These are phyloP conservation scores for Conus ventricosus DNA, from an alignment of 1,140 invertebrate genomes.

Conservation along the genomic window DNA sequence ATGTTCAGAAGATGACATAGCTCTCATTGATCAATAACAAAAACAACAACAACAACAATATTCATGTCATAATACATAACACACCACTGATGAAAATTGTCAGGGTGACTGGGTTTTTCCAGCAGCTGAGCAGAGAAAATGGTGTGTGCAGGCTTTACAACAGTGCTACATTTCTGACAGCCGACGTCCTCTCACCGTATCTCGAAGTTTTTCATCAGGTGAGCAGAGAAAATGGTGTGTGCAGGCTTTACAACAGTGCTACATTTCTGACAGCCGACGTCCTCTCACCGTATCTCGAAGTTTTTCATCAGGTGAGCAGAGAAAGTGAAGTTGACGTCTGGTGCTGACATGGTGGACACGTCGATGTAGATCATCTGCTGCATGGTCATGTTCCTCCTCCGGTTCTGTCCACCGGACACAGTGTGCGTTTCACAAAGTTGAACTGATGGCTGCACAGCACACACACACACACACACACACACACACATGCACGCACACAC, in stretches of 20 bases:
- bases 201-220: conserved; percentile 72
- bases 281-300: conserved; percentile 78
- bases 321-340: conserved; percentile 77
- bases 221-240: no score
- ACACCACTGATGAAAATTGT: no score
- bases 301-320: conserved; percentile 77
- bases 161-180: no score
- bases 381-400: conserved; percentile 58
- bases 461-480: conserved; percentile 6
- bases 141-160: no score
- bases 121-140: no score
- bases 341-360: conserved; percentile 78
- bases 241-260: no score
- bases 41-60: no score
- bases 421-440: conserved; percentile 79
- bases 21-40: no score
- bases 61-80: no score
- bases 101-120: no score
- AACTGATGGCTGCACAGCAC: conserved; percentile 74
- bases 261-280: no score
- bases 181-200: conserved; percentile 71
- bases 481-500: not conserved
- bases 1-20: no score
- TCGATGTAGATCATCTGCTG: conserved; percentile 78
- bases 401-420: conserved; percentile 80